A percentile compares a stretch with the other conserved stretches of the same genome.
phyloP scores from a whole-genome alignment of 2,888 invertebrate genomes.

The Hirudinaria manillensis region DNA sequence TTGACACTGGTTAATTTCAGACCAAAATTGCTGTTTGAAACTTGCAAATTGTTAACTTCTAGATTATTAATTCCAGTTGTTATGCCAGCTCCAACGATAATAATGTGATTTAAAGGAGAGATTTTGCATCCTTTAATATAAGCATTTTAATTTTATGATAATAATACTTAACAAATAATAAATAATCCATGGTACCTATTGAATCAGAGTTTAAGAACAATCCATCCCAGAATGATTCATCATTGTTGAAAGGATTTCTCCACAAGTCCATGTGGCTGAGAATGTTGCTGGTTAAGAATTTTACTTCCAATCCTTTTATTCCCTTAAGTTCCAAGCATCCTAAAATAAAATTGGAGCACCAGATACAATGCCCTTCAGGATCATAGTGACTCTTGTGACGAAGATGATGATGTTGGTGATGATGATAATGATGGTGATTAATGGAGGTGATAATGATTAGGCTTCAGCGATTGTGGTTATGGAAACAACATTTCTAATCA shows the following conservation, averaged over 20 bases:
- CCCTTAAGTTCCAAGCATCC: conserved; percentile 24
- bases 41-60: not conserved
- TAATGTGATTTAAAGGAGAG: not conserved
- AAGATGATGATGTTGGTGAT: too few relatives aligned
- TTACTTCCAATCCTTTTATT: conserved; percentile 28
- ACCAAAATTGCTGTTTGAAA: not conserved
- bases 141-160: not conserved
- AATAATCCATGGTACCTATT: not conserved
- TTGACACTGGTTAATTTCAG: not conserved
- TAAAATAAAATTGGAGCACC: not conserved
- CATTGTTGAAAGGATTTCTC: not conserved
- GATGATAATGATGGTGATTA: too few relatives aligned
- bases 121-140: conserved; percentile 3
- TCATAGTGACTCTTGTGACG: too few relatives aligned
- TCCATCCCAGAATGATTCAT: conserved; percentile 16
- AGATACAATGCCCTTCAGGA: too few relatives aligned
- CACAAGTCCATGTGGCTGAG: conserved; percentile 10
- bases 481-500: too few relatives aligned
- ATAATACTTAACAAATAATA: not conserved
- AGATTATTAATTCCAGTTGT: not conserved
- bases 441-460: too few relatives aligned
- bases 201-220: not conserved
- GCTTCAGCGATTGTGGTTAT: too few relatives aligned
- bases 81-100: not conserved
- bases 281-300: conserved; percentile 16